A percentile compares a stretch with the other conserved stretches of the same genome.
Conservation (phyloP, 2,888 invertebrate genomes). For the Eustalomyia histrio region DNA sequence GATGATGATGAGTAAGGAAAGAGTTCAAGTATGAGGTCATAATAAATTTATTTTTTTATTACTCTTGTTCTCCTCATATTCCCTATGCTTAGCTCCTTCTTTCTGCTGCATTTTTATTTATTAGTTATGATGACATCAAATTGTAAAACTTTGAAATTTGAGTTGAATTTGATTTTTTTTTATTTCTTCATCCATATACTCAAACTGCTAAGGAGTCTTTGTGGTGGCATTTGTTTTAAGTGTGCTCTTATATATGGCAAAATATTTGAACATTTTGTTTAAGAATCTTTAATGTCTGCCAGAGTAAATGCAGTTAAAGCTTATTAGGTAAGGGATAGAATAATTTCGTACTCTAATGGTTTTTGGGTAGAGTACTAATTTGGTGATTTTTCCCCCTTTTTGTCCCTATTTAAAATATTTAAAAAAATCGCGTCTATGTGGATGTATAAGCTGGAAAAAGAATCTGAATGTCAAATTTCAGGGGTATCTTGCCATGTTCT, state of each 20-base stretch:
- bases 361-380: too few relatives aligned
- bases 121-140: slow-evolving; percentile 44
- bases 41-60: slow-evolving; percentile 37
- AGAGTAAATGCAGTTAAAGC: too few relatives aligned
- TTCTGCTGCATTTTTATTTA: slow-evolving; percentile 21
- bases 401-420: too few relatives aligned
- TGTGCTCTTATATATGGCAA: not conserved
- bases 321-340: too few relatives aligned
- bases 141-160: slow-evolving; percentile 43
- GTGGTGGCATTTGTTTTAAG: slow-evolving; percentile 2
- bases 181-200: not conserved
- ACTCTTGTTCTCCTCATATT: not conserved
- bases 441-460: too few relatives aligned
- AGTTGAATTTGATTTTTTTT: slow-evolving; percentile 33
- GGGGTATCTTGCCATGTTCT: too few relatives aligned
- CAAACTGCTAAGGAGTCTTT: not conserved
- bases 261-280: not conserved
- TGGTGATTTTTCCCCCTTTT: too few relatives aligned
- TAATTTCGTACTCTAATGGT: too few relatives aligned
- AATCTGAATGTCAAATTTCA: too few relatives aligned
- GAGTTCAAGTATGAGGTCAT: slow-evolving; percentile 65
- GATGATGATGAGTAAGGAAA: slow-evolving; percentile 6
- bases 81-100: not conserved
- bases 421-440: too few relatives aligned
- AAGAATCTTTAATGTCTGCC: not conserved